Conservation (phyloP, 2,888 invertebrate species). For the Ectobius pallidus region DNA sequence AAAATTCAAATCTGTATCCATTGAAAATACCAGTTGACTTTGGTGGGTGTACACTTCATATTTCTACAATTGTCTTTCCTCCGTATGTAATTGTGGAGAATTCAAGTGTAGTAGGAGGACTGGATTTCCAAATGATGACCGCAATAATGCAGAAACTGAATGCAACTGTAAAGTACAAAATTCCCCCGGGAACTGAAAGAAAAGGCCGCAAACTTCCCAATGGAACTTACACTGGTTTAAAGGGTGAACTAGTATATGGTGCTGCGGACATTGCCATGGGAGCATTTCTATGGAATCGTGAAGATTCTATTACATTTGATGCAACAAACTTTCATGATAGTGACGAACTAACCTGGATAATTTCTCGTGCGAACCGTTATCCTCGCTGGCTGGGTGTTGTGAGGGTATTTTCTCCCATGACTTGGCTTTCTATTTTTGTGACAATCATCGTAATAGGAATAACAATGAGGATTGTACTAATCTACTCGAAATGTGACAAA, state of each 20-base stretch:
- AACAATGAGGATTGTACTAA: background rate
- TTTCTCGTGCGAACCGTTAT: background rate
- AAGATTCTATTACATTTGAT: background rate
- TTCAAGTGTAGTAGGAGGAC: background rate
- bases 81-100: background rate
- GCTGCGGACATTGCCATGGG: background rate
- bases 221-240: slow-evolving; percentile 21
- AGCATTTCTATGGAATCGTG: background rate
- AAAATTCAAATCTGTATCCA: background rate
- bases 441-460: background rate
- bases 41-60: background rate
- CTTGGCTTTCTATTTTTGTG: background rate
- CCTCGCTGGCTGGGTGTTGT: background rate
- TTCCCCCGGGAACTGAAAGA: background rate
- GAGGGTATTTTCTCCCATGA: background rate
- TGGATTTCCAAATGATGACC: background rate
- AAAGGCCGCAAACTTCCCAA: background rate
- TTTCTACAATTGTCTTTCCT: background rate
- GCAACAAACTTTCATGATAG: background rate
- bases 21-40: background rate
- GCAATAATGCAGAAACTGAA: background rate
- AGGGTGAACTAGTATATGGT: background rate
- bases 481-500: background rate
- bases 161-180: background rate
- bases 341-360: background rate